phyloP scores from a whole-genome alignment of 2,113 vertebrate genomes.

The Lathamus discolor region DNA sequence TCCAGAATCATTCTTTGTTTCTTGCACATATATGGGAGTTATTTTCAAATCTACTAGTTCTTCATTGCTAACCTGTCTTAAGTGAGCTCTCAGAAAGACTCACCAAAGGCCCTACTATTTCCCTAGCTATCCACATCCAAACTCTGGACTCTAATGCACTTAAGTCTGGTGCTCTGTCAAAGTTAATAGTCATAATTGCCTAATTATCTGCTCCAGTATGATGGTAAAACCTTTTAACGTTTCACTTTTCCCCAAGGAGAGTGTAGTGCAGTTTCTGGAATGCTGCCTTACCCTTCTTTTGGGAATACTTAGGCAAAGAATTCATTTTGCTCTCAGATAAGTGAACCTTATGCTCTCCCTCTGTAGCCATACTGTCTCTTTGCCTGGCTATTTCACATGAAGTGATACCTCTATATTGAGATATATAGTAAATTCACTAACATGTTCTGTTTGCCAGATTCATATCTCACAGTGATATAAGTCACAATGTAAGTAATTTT shows the following conservation, averaged over 20 bases:
- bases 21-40: slow-evolving; percentile 1
- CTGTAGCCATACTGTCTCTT: slow-evolving; percentile 37
- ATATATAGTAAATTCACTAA: background rate
- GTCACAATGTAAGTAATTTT: background rate
- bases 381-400: background rate
- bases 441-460: background rate
- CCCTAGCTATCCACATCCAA: slow-evolving; percentile 47
- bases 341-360: slow-evolving; percentile 55
- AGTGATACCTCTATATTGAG: background rate
- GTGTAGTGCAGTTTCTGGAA: slow-evolving; percentile 67
- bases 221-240: slow-evolving; percentile 79
- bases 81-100: slow-evolving; percentile 46
- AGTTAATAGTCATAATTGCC: slow-evolving; percentile 77
- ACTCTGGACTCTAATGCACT: slow-evolving; percentile 66
- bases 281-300: slow-evolving; percentile 65
- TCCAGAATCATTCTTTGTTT: background rate
- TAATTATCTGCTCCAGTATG: slow-evolving; percentile 77
- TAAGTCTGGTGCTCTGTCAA: slow-evolving; percentile 74
- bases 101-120: slow-evolving; percentile 52
- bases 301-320: slow-evolving; percentile 72
- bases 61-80: slow-evolving; percentile 32
- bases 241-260: slow-evolving; percentile 73
- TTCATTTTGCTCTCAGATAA: slow-evolving; percentile 70
- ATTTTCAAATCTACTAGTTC: slow-evolving; percentile 25
- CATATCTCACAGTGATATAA: background rate